phyloP scores from a whole-genome alignment of 2,888 invertebrate genomes.

The Campoplex capitator region DNA sequence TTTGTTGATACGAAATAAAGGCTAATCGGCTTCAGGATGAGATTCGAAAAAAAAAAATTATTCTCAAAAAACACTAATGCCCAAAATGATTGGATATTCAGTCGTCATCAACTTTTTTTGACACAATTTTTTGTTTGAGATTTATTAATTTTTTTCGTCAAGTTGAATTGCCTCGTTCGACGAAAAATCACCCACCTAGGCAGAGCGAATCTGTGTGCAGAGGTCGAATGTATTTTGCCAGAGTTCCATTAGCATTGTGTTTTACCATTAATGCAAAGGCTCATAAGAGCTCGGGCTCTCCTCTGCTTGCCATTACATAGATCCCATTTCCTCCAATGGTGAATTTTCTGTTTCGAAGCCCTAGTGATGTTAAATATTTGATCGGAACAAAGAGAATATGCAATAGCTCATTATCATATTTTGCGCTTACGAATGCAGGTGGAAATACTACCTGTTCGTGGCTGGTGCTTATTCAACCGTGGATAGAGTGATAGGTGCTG shows the following conservation, averaged over 20 bases:
- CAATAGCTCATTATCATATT: constrained; percentile 44
- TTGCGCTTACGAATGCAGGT: constrained; percentile 6
- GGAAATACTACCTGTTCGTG: constrained; percentile 14
- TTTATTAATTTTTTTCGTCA: background rate
- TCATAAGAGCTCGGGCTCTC: constrained; percentile 24
- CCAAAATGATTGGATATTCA: background rate
- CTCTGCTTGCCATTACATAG: background rate
- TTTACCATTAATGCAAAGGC: constrained; percentile 59
- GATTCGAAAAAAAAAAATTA: background rate
- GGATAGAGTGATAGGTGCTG: background rate
- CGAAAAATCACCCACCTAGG: background rate
- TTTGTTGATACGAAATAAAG: background rate
- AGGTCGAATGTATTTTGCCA: constrained; percentile 57
- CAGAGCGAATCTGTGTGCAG: background rate
- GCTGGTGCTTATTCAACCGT: background rate
- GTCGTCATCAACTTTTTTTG: background rate
- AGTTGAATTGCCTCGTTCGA: background rate
- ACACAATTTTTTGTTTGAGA: background rate
- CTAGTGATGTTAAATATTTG: constrained; percentile 48
- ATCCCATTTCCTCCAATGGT: background rate
- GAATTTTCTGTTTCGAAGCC: constrained; percentile 40
- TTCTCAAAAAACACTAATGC: too few relatives aligned
- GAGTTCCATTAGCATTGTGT: constrained; percentile 67
- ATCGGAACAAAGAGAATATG: constrained; percentile 26
- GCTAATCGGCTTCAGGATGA: background rate